A percentile compares a stretch with the other conserved stretches of the same genome.
These are phyloP conservation scores for Drosophila prosaltans DNA, from an alignment of 1,140 invertebrate genomes.

Conservation along the genomic window DNA sequence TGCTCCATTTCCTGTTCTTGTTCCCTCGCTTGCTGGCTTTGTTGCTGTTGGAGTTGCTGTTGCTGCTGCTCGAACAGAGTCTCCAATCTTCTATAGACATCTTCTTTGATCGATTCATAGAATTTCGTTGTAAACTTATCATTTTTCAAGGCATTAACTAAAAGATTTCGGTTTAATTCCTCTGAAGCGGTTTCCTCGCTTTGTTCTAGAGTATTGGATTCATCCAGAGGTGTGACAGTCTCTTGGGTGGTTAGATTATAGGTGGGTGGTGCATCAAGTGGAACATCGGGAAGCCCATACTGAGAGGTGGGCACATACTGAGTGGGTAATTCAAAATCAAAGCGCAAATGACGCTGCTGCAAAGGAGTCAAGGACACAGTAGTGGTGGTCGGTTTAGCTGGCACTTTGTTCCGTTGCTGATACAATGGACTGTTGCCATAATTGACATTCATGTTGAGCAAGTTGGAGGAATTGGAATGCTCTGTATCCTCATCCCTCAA, in stretches of 20 bases:
- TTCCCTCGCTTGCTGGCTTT: slow-evolving; percentile 83
- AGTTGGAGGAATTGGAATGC: slow-evolving; percentile 55
- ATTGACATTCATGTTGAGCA: slow-evolving; percentile 74
- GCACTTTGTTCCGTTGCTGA: slow-evolving; percentile 75
- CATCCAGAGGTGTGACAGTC: slow-evolving; percentile 28
- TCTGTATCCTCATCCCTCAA: slow-evolving; percentile 54
- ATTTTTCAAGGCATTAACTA: slow-evolving; percentile 79
- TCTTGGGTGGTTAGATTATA: slow-evolving; percentile 49
- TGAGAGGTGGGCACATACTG: slow-evolving; percentile 45
- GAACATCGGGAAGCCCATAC: slow-evolving; percentile 2
- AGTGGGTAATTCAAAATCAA: slow-evolving; percentile 62
- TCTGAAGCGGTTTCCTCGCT: slow-evolving; percentile 76
- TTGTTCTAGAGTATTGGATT: slow-evolving; percentile 62
- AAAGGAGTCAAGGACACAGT: slow-evolving; percentile 65
- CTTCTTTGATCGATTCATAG: slow-evolving; percentile 87
- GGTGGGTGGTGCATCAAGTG: slow-evolving; percentile 24
- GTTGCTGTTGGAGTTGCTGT: slow-evolving; percentile 84
- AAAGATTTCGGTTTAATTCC: slow-evolving; percentile 76
- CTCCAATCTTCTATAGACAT: slow-evolving; percentile 88
- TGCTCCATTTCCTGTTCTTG: slow-evolving; percentile 18
- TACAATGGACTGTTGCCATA: slow-evolving; percentile 69
- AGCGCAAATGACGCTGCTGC: slow-evolving; percentile 76
- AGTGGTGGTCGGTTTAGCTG: slow-evolving; percentile 68
- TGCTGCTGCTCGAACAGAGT: slow-evolving; percentile 87
- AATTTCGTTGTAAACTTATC: slow-evolving; percentile 85